Conservation (phyloP, 1,140 invertebrate genomes). For the Drosophila fuyamai region DNA sequence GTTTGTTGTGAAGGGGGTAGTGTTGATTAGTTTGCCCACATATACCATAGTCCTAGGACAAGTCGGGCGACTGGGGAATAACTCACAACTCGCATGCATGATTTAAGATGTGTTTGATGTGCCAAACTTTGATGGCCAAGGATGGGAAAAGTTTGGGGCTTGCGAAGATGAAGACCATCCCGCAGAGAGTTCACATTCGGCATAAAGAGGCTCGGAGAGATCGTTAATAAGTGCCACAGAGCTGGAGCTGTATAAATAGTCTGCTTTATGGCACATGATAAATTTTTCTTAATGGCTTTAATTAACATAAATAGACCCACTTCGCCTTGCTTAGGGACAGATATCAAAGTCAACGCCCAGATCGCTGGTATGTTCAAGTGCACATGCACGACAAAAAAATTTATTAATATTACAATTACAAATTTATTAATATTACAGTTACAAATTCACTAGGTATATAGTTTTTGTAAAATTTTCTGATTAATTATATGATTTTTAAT, state of each 20-base stretch:
- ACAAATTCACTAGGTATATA: too few relatives aligned
- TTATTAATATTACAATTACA: not conserved
- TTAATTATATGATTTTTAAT: too few relatives aligned
- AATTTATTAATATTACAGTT: too few relatives aligned
- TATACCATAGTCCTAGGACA: conserved; percentile 12
- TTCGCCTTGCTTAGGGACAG: not conserved
- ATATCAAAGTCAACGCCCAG: not conserved
- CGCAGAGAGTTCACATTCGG: conserved; percentile 47
- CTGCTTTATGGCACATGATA: conserved; percentile 38
- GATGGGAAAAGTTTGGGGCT: conserved; percentile 57
- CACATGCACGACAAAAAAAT: not conserved
- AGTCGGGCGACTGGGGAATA: conserved; percentile 54
- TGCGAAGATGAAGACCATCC: conserved; percentile 27
- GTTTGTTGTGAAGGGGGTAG: conserved; percentile 12
- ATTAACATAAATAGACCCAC: conserved; percentile 40
- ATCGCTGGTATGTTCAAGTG: not conserved
- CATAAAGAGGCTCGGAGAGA: conserved; percentile 54
- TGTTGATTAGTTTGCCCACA: conserved; percentile 74
- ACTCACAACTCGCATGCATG: conserved; percentile 61
- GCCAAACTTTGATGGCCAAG: conserved; percentile 69
- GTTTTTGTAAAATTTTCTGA: too few relatives aligned
- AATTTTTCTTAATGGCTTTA: conserved; percentile 41
- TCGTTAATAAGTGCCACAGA: conserved; percentile 44
- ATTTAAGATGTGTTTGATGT: conserved; percentile 65
- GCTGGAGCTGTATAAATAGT: not conserved